Percentiles rank a stretch among this genome's conserved stretches.
Conservation (phyloP, 35 echinoderm and acorn worm genomes). For the Holothuria glaberrima region DNA sequence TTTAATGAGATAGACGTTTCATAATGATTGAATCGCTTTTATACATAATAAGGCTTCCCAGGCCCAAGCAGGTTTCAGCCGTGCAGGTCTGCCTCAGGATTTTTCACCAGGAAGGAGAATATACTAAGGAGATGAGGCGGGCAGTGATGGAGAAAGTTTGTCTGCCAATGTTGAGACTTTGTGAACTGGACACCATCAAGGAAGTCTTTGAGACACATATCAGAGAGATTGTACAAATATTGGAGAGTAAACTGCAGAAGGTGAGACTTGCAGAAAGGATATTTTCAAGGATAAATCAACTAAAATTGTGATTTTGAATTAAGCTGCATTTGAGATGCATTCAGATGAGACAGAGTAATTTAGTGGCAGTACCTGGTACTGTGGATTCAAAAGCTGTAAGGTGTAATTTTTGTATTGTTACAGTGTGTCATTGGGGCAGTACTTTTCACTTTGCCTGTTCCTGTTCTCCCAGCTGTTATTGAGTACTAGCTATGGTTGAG, state of each 20-base stretch:
- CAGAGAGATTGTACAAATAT: slow-evolving; percentile 50
- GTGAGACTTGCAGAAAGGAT: slow-evolving; percentile 17
- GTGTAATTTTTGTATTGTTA: too few relatives aligned
- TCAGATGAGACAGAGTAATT: too few relatives aligned
- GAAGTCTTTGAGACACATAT: slow-evolving; percentile 74
- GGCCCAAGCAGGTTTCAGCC: slow-evolving; percentile 74
- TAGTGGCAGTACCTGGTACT: too few relatives aligned
- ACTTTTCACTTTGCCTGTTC: too few relatives aligned
- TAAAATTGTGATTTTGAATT: too few relatives aligned
- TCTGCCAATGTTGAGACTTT: slow-evolving; percentile 79
- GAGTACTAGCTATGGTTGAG: too few relatives aligned
- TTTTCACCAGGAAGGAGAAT: slow-evolving; percentile 53
- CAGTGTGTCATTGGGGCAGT: too few relatives aligned
- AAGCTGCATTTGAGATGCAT: too few relatives aligned
- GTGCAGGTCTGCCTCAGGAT: slow-evolving; percentile 64
- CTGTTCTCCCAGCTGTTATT: too few relatives aligned
- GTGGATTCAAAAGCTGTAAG: too few relatives aligned
- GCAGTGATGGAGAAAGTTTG: slow-evolving; percentile 85
- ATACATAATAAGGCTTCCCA: slow-evolving; percentile 48
- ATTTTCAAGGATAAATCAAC: too few relatives aligned
- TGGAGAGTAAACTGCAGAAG: slow-evolving; percentile 75
- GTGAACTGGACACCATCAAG: slow-evolving; percentile 14
- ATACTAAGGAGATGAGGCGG: slow-evolving; percentile 48
- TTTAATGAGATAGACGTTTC: too few relatives aligned
- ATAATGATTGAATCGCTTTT: neutral